Evolutionary conservation across 30 jellyfish, hydroid and myxozoan genomes (phyloP).

Genomic region (Phacellophora camtschatica): DNA sequence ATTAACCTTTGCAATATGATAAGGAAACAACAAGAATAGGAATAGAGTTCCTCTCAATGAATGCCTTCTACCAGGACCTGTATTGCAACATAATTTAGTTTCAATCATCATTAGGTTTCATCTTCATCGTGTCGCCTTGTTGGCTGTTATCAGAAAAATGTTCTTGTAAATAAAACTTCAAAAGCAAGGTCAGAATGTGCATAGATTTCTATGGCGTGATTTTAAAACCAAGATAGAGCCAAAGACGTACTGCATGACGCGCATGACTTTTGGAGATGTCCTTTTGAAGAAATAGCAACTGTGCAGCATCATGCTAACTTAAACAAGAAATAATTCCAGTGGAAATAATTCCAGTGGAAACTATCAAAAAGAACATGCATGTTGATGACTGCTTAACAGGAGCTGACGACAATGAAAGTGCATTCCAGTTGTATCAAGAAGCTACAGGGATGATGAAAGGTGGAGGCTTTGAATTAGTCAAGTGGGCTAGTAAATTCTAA

Average conservation of each 20-base stretch:
- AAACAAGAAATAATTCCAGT: too few relatives aligned
- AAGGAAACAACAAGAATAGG: neutral
- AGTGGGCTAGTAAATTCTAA: conserved; percentile 24
- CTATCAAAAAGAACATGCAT: conserved; percentile 8
- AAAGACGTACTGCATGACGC: conserved; percentile 16
- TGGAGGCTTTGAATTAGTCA: neutral
- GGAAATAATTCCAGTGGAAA: too few relatives aligned
- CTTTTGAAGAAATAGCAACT: conserved; percentile 3
- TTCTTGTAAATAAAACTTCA: conserved; percentile 13
- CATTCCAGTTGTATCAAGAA: conserved; percentile 7
- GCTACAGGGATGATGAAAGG: conserved; percentile 21
- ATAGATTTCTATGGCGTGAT: conserved; percentile 38
- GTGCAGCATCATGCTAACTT: conserved; percentile 8
- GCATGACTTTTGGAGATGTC: conserved; percentile 31
- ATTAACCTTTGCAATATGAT: neutral
- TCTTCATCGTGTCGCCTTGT: conserved; percentile 19
- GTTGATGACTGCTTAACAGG: conserved; percentile 21
- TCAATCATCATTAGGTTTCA: conserved; percentile 10
- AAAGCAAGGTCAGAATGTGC: conserved; percentile 21
- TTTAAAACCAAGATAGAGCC: conserved; percentile 11
- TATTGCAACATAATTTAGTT: conserved; percentile 24
- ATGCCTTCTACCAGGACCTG: conserved; percentile 30
- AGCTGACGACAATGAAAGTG: conserved; percentile 13
- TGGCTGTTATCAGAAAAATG: conserved; percentile 43
- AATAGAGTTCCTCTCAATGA: conserved; percentile 30